phyloP scores from a whole-genome alignment of 2,797 vertebrate genomes.

The Pseudochirops corinnae region DNA sequence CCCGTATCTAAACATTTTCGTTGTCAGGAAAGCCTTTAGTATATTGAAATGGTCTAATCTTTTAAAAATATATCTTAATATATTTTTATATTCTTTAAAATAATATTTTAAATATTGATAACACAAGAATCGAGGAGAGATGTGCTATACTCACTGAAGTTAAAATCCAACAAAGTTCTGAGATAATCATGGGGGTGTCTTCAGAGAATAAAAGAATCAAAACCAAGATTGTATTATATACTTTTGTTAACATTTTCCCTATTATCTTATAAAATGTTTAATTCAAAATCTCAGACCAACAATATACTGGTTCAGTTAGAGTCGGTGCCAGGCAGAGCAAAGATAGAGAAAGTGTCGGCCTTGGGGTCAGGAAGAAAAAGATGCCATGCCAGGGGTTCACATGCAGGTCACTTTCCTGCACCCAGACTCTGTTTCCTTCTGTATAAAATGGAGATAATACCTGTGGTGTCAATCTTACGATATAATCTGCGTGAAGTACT shows the following conservation, averaged over 20 bases:
- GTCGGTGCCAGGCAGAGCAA: background rate
- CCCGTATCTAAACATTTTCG: background rate
- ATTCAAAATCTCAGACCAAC: background rate
- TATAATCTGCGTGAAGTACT: background rate
- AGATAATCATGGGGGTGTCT: background rate
- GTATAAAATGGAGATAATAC: background rate
- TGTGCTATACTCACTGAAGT: background rate
- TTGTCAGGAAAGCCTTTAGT: background rate
- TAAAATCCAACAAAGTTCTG: slow-evolving; percentile 34
- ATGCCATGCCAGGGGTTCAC: background rate
- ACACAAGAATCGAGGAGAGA: background rate
- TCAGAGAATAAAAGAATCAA: background rate
- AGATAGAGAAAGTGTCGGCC: background rate
- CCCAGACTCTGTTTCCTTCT: background rate
- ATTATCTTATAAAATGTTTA: background rate
- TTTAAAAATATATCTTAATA: slow-evolving; percentile 17
- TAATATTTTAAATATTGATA: slow-evolving; percentile 42
- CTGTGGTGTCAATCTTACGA: background rate
- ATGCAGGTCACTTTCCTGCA: background rate
- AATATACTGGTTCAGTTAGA: background rate
- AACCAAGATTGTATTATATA: background rate
- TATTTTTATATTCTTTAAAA: slow-evolving; percentile 37
- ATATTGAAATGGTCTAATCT: background rate
- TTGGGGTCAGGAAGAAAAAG: background rate
- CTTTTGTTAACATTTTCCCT: background rate